Percentiles rank a stretch among this genome's conserved stretches.
phyloP scores from a whole-genome alignment of 2,113 vertebrate species.

The Chaetorhynchus papuensis region DNA sequence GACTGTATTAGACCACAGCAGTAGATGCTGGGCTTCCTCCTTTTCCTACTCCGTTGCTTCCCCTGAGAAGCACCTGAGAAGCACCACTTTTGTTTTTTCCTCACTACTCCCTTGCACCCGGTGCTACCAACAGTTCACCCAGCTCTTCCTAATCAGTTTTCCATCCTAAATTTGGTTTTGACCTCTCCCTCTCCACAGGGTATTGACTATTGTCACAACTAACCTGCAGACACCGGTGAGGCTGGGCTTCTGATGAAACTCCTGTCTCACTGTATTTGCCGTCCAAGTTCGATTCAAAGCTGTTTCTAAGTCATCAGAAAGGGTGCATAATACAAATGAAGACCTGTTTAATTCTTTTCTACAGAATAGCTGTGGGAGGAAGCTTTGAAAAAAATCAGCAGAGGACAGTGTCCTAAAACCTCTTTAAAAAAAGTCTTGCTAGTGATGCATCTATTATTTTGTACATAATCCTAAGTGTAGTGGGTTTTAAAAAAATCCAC shows the following conservation, averaged over 20 bases:
- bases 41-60: not conserved
- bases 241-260: not conserved
- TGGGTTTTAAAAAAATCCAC: not conserved
- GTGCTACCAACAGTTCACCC: not conserved
- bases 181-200: not conserved
- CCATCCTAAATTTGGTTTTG: not conserved
- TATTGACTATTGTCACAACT: not conserved
- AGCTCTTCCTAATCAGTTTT: not conserved
- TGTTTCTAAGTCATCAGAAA: not conserved
- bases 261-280: not conserved
- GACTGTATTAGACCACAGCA: not conserved
- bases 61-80: not conserved
- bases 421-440: not conserved
- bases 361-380: not conserved
- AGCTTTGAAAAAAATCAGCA: not conserved
- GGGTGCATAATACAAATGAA: not conserved
- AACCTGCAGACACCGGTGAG: fast-evolving
- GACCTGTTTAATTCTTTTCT: not conserved
- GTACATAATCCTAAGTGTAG: not conserved
- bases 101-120: not conserved
- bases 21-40: not conserved
- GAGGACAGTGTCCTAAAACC: not conserved
- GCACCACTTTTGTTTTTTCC: not conserved
- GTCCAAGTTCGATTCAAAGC: not conserved
- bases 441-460: not conserved